Evolutionary conservation across 2,888 invertebrate genomes (phyloP), one percentile per base, ranked within the genome.

Genomic region (Thymelicus sylvestris): DNA sequence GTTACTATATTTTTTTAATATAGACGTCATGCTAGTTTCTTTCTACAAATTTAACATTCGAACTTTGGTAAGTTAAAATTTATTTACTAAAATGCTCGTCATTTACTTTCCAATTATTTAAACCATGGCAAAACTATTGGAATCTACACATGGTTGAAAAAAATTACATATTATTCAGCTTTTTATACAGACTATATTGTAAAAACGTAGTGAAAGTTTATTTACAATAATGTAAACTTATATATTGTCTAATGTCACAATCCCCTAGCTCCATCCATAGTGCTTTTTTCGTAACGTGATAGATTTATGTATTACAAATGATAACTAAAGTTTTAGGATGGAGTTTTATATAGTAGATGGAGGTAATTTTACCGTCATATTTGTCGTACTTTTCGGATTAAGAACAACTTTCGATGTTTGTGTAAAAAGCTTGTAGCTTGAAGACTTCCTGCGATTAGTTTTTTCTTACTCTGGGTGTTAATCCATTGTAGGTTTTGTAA

Each of bases 21-120:
- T 91, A 91, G 90, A 91, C 86, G 88, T 87, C 91, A 88, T 91
- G 86, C 87, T 91, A 92, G 91, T 89, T 92, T 91, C 55, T 57
- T 70, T 70, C 12, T 59, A 44, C 19, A 47, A 62, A 55, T 59
- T 55, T 47, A 55, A 39, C 60, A 8, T 15, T 57, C 61, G 41
- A 41, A 39, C 6, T 52, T 61, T 67, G 52, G n/a, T 10, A 52
- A 52, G 57, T 57, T 13, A 57, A 57, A 55, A 12, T 55, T 6
- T 24, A 24, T 55, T 24, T 12, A 55, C 55, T 55, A 55, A 55
- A 6, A 24, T 7, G 50, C 15, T 13, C n/a, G 12, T 44, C 38
- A 38, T 50, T 52, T 64, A 12, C 6, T 15, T 39, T 64, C n/a
- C 10, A 50, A 64, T 52, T 41, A 41, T 66, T 66, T 55, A n/a